Base-by-base conservation (phyloP, 1,140 invertebrate genomes). In the Panulirus ornatus region DNA sequence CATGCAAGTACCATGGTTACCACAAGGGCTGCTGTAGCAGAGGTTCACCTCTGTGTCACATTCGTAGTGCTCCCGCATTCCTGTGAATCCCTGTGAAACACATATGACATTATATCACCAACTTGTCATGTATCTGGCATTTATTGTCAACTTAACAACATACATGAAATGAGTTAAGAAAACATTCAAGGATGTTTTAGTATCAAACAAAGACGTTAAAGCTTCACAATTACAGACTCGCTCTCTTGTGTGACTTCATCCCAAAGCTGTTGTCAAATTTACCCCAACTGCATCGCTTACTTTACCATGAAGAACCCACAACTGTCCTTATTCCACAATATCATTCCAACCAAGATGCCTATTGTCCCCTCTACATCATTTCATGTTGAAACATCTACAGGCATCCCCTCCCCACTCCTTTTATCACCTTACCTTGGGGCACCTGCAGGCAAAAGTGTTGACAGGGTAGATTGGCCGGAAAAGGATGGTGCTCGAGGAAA, bases 41-140 rank as follows among this genome's bases (percentile, higher is more conserved):
- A 99, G 94, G 94, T 99, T 98, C 0, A 99, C 97, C 93, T 99
- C 98, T 0, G 97, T 98, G 93, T 99, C 98, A 93, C 99, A 99
- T 71, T 98, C 94, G 92, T 98, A 99, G 93, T 98, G 97, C 92
- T 98, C 97, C 83, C 96, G 95, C 91, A 97, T 97, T n/a, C 96
- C 96, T 22, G 96, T 97, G 92, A 97, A 98, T 0, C 97, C 97
- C 91, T 95, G 95, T 0, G 97, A n/a, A 96, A 81, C 66, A 75
- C 16, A 71, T 42, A 54, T n/a, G n/a, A 8, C 40, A 44, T 9
- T 82, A 34, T 58, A 0, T 47, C 0, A 11, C n/a, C n/a, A n/a
- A n/a, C n/a, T n/a, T n/a, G n/a, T n/a, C n/a, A n/a, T n/a, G n/a
- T n/a, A n/a, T n/a, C n/a, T n/a, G n/a, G n/a, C n/a, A n/a, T n/a